Conservation (phyloP, 2,113 vertebrate species). For the Eretmodus cyanostictus region DNA sequence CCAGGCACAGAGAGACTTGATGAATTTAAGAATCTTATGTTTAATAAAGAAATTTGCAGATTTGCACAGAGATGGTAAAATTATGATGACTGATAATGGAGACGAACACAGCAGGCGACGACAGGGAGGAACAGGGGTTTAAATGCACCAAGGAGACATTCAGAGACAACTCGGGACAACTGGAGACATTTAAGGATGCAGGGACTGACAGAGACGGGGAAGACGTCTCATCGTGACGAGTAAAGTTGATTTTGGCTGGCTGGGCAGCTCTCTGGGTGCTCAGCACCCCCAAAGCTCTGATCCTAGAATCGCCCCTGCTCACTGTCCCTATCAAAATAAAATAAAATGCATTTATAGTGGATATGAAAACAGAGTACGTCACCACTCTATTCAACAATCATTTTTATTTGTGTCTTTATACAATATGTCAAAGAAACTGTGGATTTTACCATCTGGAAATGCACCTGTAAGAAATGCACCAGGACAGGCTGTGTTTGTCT, state of each 20-base stretch:
- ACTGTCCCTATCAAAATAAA: too few species aligned
- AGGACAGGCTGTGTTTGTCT: not conserved
- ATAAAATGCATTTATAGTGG: too few species aligned
- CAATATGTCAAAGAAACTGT: too few species aligned
- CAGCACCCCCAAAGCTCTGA: too few species aligned
- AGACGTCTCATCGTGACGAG: too few species aligned
- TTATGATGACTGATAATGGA: not conserved
- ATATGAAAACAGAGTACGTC: not conserved
- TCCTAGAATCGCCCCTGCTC: not conserved
- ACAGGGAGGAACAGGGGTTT: not conserved
- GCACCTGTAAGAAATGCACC: not conserved
- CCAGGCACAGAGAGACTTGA: rapidly evolving
- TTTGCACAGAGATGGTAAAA: not conserved
- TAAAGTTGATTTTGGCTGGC: too few species aligned
- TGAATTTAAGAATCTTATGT: not conserved
- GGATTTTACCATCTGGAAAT: too few species aligned
- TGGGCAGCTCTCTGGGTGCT: too few species aligned
- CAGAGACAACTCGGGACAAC: rapidly evolving
- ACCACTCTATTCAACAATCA: not conserved
- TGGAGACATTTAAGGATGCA: too few species aligned
- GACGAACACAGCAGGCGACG: not conserved
- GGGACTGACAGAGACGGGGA: too few species aligned
- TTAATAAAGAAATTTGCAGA: not conserved
- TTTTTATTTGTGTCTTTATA: too few species aligned
- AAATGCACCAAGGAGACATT: too few species aligned